Evolutionary conservation across 2,888 invertebrate genomes (phyloP), one percentile per base, ranked within the genome.

Genomic region (Plebejus melissa): DNA sequence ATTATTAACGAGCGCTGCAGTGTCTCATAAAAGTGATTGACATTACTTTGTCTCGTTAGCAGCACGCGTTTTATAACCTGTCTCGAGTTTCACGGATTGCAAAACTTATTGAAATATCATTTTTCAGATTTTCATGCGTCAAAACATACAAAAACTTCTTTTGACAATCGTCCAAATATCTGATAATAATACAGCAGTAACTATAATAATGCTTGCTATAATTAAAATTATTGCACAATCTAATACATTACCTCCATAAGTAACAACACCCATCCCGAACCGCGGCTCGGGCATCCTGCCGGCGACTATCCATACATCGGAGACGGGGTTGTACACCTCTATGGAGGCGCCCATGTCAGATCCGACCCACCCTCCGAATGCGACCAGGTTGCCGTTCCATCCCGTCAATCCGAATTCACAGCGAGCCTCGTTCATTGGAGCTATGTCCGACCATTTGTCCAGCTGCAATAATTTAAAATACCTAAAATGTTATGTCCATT

Each of bases 301-400:
- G 76, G 96, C 95, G 71, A 96, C 89, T 50, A 94, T 94, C 98
- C 98, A 98, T 78, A 95, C 94, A 86, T 98, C 96, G 54, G 94
- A 91, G 76, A 95, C 94, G 0, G 98, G 97, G 87, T 98, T 97
- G 86, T 97, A 98, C 81, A 96, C 95, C 87, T 98, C 98, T 79
- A 98, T 97, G 0, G 97, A 96, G 38, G 96, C 96, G 1, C 98
- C 98, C 86, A 98, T 97, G 85, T 98, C 98, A 78, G 97, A 96
- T 0, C 98, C 98, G 54, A 98, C 96, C 98, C 98, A 98, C 4
- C 98, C 98, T 69, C 98, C 98, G 81, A 98, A 96, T 0, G 98
- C 98, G 86, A 97, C 98, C 77, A 98, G 90, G 82, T 95, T 95
- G 46, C 97, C 97, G 81, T 97, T 96, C 88, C 97, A 95, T 16